Evolutionary conservation across 2,113 vertebrate genomes (phyloP).

Genomic region (Blennius ocellaris): DNA sequence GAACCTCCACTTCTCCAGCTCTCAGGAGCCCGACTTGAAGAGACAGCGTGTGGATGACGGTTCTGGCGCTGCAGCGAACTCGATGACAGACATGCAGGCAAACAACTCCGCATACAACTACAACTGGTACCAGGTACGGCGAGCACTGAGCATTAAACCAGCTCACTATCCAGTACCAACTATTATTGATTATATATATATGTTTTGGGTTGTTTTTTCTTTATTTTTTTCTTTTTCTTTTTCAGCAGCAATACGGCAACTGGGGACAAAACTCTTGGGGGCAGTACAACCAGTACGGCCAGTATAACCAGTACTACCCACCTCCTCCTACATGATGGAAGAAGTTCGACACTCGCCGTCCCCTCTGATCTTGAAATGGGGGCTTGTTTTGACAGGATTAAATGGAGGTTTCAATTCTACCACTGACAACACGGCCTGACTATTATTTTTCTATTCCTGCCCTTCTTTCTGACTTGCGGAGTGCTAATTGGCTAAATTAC

Average conservation of each 20-base stretch:
- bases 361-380: slow-evolving; percentile 47
- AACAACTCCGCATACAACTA: slow-evolving; percentile 94
- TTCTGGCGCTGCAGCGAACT: slow-evolving; percentile 72
- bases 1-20: slow-evolving; percentile 53
- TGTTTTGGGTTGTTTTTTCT: no score
- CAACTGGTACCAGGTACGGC: slow-evolving; percentile 96
- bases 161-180: no score
- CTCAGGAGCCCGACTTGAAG: slow-evolving; percentile 91
- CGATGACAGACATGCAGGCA: slow-evolving; percentile 88
- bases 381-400: slow-evolving; percentile 26
- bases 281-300: slow-evolving; percentile 82
- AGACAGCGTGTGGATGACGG: slow-evolving; percentile 90
- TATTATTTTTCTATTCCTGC: not conserved
- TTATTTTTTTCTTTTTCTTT: not conserved
- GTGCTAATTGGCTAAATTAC: slow-evolving; percentile 35
- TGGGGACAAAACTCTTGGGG: slow-evolving; percentile 94
- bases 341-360: slow-evolving; percentile 60
- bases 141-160: not conserved
- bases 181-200: no score
- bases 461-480: slow-evolving; percentile 31
- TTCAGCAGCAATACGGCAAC: slow-evolving; percentile 88
- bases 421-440: slow-evolving; percentile 26
- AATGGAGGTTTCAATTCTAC: slow-evolving; percentile 38
- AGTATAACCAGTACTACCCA: slow-evolving; percentile 97
- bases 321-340: slow-evolving; percentile 91